These are phyloP conservation scores for Tangara arthus DNA, from an alignment of 2,797 vertebrate species.

Conservation along the genomic window DNA sequence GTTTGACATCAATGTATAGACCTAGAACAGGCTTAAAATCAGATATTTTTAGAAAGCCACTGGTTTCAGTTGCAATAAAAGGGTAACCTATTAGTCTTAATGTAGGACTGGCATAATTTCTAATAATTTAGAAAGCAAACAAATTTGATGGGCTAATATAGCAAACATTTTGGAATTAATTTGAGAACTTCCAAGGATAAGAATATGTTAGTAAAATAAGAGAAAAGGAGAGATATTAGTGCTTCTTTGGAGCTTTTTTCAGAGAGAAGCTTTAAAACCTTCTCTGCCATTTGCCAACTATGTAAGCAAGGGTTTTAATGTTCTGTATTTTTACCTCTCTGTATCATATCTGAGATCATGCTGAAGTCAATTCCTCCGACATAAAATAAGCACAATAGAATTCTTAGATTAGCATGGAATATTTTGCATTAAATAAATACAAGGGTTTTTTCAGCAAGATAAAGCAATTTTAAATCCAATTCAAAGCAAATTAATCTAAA, in stretches of 20 bases:
- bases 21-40: neutral
- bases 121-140: neutral
- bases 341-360: neutral
- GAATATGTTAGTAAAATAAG: neutral
- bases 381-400: neutral
- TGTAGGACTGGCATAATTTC: neutral
- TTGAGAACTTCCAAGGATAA: neutral
- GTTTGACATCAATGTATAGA: neutral
- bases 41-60: neutral
- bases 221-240: neutral
- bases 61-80: neutral
- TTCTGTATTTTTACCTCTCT: neutral
- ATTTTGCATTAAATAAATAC: neutral
- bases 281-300: neutral
- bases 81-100: neutral
- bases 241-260: neutral
- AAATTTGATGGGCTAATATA: neutral
- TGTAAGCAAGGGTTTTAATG: neutral
- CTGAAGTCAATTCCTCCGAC: neutral
- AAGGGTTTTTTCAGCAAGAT: neutral
- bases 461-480: neutral
- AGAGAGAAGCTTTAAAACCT: neutral
- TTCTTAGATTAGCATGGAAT: neutral
- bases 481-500: neutral
- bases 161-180: neutral